These are phyloP conservation scores for Chloropsis cyanopogon DNA, from an alignment of 2,113 vertebrate species.

Conservation along the genomic window DNA sequence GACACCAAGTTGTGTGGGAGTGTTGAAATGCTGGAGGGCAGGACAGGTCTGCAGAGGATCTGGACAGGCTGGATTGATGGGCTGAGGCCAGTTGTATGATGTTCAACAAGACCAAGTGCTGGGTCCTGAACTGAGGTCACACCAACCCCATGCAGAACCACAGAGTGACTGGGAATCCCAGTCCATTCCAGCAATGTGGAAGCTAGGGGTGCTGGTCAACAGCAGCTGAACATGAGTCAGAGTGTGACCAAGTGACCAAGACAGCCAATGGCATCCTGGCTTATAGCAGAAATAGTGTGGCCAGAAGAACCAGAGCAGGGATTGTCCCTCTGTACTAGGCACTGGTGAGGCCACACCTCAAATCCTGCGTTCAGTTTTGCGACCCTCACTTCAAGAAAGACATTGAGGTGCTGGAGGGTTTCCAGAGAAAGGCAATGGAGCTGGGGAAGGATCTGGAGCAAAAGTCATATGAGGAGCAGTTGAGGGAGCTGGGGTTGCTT, in stretches of 20 bases:
- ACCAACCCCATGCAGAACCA: not conserved
- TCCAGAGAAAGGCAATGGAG: not conserved
- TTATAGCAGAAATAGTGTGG: not conserved
- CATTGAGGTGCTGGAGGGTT: not conserved
- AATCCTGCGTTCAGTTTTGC: not conserved
- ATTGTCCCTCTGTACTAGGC: too few species aligned
- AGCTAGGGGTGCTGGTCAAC: not conserved
- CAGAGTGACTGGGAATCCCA: not conserved
- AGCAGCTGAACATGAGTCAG: not conserved
- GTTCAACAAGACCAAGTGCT: not conserved
- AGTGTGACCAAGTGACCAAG: not conserved
- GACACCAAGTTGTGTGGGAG: not conserved
- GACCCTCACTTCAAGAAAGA: not conserved
- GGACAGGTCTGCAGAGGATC: not conserved
- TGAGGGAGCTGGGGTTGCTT: not conserved
- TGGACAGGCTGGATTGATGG: not conserved
- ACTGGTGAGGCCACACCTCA: not conserved
- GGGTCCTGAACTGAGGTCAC: not conserved
- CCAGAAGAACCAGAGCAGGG: not conserved
- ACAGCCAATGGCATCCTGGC: not conserved
- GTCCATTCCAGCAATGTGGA: accelerated
- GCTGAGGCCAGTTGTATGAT: not conserved
- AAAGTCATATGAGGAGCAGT: not conserved
- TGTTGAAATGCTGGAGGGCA: not conserved
- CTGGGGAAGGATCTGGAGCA: not conserved